Evolutionary conservation across 2,113 vertebrate genomes (phyloP).

Genomic region (Python bivittatus): DNA sequence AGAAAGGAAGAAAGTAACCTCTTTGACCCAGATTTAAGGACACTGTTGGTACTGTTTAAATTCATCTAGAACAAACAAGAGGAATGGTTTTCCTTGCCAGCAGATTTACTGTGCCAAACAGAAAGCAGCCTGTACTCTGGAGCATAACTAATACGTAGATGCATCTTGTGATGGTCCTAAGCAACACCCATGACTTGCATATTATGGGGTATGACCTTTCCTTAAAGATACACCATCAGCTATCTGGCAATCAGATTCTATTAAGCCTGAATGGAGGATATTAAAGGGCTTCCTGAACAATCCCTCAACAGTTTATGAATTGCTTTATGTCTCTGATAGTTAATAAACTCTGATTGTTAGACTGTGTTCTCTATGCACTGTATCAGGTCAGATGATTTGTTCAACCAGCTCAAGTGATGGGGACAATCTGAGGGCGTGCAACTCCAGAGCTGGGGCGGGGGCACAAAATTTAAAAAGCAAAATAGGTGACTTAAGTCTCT

Average conservation of each 20-base stretch:
- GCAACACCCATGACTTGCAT: constrained; percentile 40
- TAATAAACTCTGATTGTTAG: constrained; percentile 38
- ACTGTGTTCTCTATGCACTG: not conserved
- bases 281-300: constrained; percentile 42
- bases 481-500: not conserved
- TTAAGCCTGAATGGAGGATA: constrained; percentile 47
- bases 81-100: not conserved
- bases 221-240: constrained; percentile 56
- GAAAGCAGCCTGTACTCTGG: not conserved
- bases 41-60: not conserved
- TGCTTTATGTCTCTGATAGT: constrained; percentile 56
- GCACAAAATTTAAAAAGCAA: not conserved
- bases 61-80: constrained; percentile 5
- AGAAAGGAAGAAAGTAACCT: not conserved
- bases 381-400: not conserved
- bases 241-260: constrained; percentile 45
- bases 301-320: constrained; percentile 22
- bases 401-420: not conserved
- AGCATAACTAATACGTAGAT: constrained; percentile 29
- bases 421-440: not conserved
- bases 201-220: constrained; percentile 64
- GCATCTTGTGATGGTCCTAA: constrained; percentile 39
- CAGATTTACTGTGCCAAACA: constrained; percentile 10
- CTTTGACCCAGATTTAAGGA: not conserved
- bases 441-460: not conserved